Base-by-base conservation (phyloP, 2,797 vertebrate species). In the Eospalax fontanierii region DNA sequence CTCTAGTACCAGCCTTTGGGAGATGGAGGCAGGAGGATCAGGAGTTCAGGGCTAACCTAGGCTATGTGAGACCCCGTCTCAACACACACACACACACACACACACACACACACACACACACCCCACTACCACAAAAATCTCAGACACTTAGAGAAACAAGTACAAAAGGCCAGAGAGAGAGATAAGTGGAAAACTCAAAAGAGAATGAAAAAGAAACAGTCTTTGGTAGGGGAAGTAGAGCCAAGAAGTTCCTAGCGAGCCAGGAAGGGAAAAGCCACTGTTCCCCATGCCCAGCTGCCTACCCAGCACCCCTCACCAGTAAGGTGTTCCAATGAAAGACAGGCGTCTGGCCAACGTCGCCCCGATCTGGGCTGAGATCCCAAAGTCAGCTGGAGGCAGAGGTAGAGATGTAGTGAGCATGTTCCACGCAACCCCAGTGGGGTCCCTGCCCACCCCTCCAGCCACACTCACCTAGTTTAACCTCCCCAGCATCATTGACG, bases 271-370 rank as follows among this genome's bases (percentile, higher is more conserved):
- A 86, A 61, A 59, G 57, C 59, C 50, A 35, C 24, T 1, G 14
- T 6, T 24, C 11, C 43, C 22, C 33, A n/a, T 9, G 75, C 75
- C 57, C 4, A 10, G 63, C 68, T 11, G 14, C 76, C 73, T 0
- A 6, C 79, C 21, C 4, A 59, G 87, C 1, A 5, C 26, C 65
- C 76, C 98, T 98, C 98, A 99, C 99, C 99, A 99, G 94, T 99
- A 99, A 1, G 99, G 99, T 0, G 99, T 99, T 79, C 99, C 99
- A 0, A 99, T 99, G 98, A 99, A 99, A 65, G 99, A 99, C 98
- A 99, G 99, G 65, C 99, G 98, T 4, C 99, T 98, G 24, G 99
- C 99, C 96, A 99, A 98, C 0, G 99, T 99, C 19, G 99, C 99
- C 7, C 99, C 99, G 68, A 99, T 99, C 98, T 99, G 99, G 11